Percentiles rank a stretch among this genome's conserved stretches.
Conservation (phyloP, 2,113 vertebrate species). For the Heterotilapia buettikoferi region DNA sequence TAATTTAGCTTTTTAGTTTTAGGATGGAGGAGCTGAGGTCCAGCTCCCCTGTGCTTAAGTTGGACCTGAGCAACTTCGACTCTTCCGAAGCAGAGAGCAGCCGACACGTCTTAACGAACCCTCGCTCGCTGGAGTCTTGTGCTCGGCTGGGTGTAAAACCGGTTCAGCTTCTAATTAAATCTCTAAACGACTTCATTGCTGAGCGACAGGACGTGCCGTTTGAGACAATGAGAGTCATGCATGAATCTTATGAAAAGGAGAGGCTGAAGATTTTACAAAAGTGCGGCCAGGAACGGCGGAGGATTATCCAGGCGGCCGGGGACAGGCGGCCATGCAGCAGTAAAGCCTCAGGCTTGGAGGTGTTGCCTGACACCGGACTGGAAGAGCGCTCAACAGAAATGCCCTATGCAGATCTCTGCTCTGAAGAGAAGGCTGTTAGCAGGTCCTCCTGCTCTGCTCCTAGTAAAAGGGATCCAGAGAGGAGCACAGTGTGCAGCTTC, state of each 20-base stretch:
- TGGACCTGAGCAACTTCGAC: slow-evolving; percentile 58
- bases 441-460: slow-evolving; percentile 3
- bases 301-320: slow-evolving; percentile 36
- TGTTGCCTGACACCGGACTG: background rate
- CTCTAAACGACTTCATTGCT: slow-evolving; percentile 43
- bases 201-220: slow-evolving; percentile 28
- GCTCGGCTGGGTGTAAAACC: slow-evolving; percentile 62
- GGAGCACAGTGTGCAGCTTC: slow-evolving; percentile 37
- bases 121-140: slow-evolving; percentile 63
- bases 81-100: background rate
- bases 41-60: slow-evolving; percentile 2
- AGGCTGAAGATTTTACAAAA: slow-evolving; percentile 38
- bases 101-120: slow-evolving; percentile 59
- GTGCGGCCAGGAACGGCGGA: slow-evolving; percentile 42
- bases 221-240: slow-evolving; percentile 39
- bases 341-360: background rate
- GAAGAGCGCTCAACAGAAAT: background rate
- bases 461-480: slow-evolving; percentile 4
- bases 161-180: slow-evolving; percentile 63
- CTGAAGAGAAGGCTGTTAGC: background rate
- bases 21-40: slow-evolving; percentile 36
- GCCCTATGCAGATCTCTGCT: slow-evolving; percentile 32
- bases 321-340: background rate
- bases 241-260: slow-evolving; percentile 60
- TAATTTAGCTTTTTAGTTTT: background rate